Base-by-base conservation (phyloP, 2,888 invertebrate species). In the Ganaspis brasiliensis region DNA sequence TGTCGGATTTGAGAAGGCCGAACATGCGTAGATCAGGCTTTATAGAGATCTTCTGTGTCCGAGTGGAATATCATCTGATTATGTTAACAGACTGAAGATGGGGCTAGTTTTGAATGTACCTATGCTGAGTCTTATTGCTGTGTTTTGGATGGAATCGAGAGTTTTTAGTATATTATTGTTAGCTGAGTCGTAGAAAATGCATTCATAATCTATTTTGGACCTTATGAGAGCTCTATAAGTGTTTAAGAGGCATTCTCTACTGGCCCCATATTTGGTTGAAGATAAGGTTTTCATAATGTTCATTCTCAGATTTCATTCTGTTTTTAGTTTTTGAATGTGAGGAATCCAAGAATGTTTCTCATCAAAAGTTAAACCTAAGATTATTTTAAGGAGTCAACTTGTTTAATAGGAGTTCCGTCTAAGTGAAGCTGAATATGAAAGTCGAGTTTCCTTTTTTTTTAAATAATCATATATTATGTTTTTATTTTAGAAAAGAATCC, bases 181-280 rank as follows among this genome's bases (percentile, higher is more conserved):
- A 10, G 83, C 82, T 6, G 81, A 81, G 24, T 72, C 76, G 35
- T 84, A 85, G 21, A 82, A 26, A 45, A 81, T 76, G 2, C 79
- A 75, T 1, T 82, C 84, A 40, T 85, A 85, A 37, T 85, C 84
- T 0, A 85, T 9, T 75, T 77, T 77, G 1, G 76, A 40, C 31
- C 55, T 26, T 6, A 78, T 57, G 2, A 72, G 24, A 9, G 74
- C 75, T 59, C 37, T 79, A 63, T 82, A 82, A n/a, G 79, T 73
- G 10, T 35, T 70, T n/a, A 75, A n/a, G 12, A 82, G 71, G 2
- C 67, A 61, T 2, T 75, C 26, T 40, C 59, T 59, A 19, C 74
- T 57, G 0, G 74, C 74, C 37, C 77, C 79, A 78, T 74, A 81
- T 9, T 75, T 52, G 6, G 19, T 77, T 12, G 76, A 78, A 10